Conservation (phyloP, 1,140 invertebrate genomes). For the Thereuonema tuberculata region DNA sequence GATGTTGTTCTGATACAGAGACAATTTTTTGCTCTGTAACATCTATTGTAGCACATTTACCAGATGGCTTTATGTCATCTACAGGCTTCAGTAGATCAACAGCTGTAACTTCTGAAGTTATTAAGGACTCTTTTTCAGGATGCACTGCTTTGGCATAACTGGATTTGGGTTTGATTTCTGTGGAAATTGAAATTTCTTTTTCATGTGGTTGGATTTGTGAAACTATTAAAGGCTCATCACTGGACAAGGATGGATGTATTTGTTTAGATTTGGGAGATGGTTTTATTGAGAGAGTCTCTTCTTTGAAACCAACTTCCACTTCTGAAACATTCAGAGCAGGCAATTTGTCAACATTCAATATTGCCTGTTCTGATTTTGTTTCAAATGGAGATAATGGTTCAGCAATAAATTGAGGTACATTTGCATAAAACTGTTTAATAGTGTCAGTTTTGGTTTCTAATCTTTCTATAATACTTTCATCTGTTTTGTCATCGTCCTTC, state of each 20-base stretch:
- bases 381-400: background rate
- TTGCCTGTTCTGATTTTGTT: background rate
- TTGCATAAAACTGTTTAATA: background rate
- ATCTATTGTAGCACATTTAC: background rate
- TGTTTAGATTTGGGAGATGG: background rate
- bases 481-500: background rate
- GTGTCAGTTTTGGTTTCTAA: background rate
- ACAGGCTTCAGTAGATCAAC: background rate
- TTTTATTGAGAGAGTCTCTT: background rate
- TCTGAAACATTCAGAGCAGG: background rate
- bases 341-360: background rate
- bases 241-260: background rate
- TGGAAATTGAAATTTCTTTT: background rate
- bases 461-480: background rate
- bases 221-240: conserved; percentile 7
- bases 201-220: conserved; percentile 9
- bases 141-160: too few species aligned
- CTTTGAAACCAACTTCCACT: background rate
- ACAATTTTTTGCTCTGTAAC: conserved; percentile 1
- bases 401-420: background rate
- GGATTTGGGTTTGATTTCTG: background rate
- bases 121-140: too few species aligned
- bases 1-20: conserved; percentile 10
- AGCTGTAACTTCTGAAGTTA: background rate
- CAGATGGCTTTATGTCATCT: background rate